These are phyloP conservation scores for Scyliorhinus canicula DNA, from an alignment of 2,797 vertebrate species.

Conservation along the genomic window DNA sequence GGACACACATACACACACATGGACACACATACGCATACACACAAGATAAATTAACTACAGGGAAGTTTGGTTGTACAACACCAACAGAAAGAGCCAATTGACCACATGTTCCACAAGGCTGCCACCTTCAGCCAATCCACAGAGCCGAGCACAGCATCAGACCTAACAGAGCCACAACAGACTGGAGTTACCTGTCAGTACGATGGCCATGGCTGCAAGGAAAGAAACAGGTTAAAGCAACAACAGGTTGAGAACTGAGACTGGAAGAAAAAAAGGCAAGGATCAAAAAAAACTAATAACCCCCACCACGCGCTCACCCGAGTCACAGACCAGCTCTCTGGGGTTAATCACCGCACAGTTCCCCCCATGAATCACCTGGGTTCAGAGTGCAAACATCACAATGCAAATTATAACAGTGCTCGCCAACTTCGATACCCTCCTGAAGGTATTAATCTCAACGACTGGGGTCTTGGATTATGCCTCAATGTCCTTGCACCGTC, in stretches of 20 bases:
- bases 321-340: no score
- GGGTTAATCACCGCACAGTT: not conserved
- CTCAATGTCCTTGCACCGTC: not conserved
- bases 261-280: not conserved
- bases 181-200: conserved; percentile 41
- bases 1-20: not conserved
- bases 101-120: not conserved
- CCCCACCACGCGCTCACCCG: not conserved
- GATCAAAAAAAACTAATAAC: not conserved
- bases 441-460: not conserved
- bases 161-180: not conserved
- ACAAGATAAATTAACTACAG: not conserved
- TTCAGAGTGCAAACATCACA: not conserved
- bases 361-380: not conserved
- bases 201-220: conserved; percentile 42
- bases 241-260: not conserved
- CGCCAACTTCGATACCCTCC: not conserved
- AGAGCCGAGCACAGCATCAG: not conserved
- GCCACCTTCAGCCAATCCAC: not conserved
- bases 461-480: not conserved
- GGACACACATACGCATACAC: not conserved
- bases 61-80: not conserved
- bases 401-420: not conserved
- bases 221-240: conserved; percentile 22
- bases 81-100: not conserved